These are phyloP conservation scores for Chironomus riparius DNA, from an alignment of 2,888 invertebrate genomes.

Conservation along the genomic window DNA sequence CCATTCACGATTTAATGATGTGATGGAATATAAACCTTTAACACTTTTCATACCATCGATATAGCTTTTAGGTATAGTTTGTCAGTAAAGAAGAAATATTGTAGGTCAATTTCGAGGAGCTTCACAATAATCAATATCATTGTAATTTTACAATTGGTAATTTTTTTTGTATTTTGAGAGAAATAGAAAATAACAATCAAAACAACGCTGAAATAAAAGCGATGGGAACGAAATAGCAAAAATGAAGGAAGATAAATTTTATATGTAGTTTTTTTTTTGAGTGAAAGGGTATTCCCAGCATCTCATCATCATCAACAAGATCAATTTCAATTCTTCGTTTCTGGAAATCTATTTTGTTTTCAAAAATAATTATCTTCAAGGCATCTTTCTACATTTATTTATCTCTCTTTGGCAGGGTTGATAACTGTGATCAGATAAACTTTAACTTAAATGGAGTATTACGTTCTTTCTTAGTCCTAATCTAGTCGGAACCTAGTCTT, in stretches of 20 bases:
- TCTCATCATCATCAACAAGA: neutral
- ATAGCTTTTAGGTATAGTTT: neutral
- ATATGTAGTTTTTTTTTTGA: neutral
- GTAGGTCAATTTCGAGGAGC: neutral
- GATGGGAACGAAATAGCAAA: neutral
- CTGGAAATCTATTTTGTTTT: neutral
- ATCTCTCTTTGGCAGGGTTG: too few species aligned
- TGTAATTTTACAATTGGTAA: neutral
- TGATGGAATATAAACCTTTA: neutral
- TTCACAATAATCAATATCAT: neutral
- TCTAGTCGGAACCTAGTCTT: too few species aligned
- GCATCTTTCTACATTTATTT: neutral
- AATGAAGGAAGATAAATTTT: neutral
- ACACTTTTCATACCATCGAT: neutral
- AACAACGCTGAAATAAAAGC: neutral
- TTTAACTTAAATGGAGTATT: too few species aligned
- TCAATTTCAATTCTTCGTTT: neutral
- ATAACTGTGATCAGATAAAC: too few species aligned
- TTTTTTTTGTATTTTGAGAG: neutral
- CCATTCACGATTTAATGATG: neutral
- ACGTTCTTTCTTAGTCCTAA: too few species aligned
- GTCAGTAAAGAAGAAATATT: neutral
- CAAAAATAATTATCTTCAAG: conserved; percentile 19
- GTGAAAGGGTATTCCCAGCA: neutral
- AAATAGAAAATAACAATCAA: neutral